Base-by-base conservation (phyloP, 2,888 invertebrate species). In the Formica aserva region DNA sequence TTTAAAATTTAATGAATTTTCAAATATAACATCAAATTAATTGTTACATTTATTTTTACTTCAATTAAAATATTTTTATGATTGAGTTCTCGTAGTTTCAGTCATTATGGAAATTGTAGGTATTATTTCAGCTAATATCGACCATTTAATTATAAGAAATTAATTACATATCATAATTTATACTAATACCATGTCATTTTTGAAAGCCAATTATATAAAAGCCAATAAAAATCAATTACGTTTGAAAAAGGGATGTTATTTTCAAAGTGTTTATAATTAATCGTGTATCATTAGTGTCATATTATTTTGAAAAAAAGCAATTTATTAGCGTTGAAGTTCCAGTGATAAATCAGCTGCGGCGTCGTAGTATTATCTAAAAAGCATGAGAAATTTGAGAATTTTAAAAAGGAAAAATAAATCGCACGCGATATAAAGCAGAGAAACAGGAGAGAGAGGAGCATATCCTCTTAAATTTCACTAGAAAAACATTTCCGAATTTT, bases 61-160 rank as follows among this genome's bases (percentile, higher is more conserved):
- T 18, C 0, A n/a, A 29, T 60, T 41, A 38, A 41, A 41, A 41
- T 29, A 32, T 74, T 60, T 41, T 41, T 62, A 62, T 41, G 13
- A 57, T n/a, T 26, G 9, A 55, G n/a, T 18, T 41, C 6, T 72
- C 1, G 13, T 74, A 74, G 41, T 60, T 18, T 41, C 1, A n/a
- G n/a, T 60, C 29, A 29, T 62, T 41, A 41, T 2, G 2, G 9
- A n/a, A 60, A 38, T 9, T 35, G 38, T 38, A 41, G 15, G 4
- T 15, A 4, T 26, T 55, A 60, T 13, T 62, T 72, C 18, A 38
- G 18, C 26, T 38, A 29, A 13, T 74, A 74, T 41, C 13, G 60
- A 72, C 15, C 3, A n/a, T 26, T 74, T 74, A 74, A 74, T 72
- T 72, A 72, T 9, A 72, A 11, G 15, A n/a, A 38, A 72, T 72